These are phyloP conservation scores for Siniperca obscura DNA, from an alignment of 2,797 vertebrate genomes.

Conservation along the genomic window DNA sequence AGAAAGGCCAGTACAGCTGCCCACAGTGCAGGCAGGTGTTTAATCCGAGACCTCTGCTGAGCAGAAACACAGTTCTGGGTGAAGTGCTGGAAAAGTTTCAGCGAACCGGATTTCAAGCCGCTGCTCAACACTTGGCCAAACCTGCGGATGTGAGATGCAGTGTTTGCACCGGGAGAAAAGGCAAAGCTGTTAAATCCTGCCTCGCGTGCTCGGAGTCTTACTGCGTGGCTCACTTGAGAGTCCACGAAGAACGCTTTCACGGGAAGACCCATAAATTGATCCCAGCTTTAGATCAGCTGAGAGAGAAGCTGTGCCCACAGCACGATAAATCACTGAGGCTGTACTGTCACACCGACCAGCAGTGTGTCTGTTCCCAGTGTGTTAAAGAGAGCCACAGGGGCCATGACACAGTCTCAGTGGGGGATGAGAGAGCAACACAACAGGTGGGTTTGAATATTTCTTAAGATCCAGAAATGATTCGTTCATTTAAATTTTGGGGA, in stretches of 20 bases:
- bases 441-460: constrained; percentile 66
- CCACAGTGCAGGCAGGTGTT: constrained; percentile 84
- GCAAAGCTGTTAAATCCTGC: constrained; percentile 89
- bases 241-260: constrained; percentile 78
- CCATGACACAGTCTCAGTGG: constrained; percentile 87
- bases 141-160: constrained; percentile 79
- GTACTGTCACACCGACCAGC: constrained; percentile 93
- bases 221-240: constrained; percentile 83
- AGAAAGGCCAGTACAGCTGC: constrained; percentile 79
- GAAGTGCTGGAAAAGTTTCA: constrained; percentile 81
- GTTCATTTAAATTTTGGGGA: not conserved
- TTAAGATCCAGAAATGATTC: not conserved
- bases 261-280: constrained; percentile 88
- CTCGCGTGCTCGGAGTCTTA: constrained; percentile 89
- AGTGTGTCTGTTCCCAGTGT: constrained; percentile 90
- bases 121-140: constrained; percentile 1
- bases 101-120: constrained; percentile 2
- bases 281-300: constrained; percentile 85
- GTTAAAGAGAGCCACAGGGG: constrained; percentile 85
- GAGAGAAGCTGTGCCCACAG: constrained; percentile 88
- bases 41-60: constrained; percentile 78
- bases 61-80: constrained; percentile 80
- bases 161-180: constrained; percentile 88
- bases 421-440: constrained; percentile 87
- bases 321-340: constrained; percentile 90